Evolutionary conservation across 2,113 vertebrate genomes (phyloP).

Genomic region (Sminthopsis crassicaudata): DNA sequence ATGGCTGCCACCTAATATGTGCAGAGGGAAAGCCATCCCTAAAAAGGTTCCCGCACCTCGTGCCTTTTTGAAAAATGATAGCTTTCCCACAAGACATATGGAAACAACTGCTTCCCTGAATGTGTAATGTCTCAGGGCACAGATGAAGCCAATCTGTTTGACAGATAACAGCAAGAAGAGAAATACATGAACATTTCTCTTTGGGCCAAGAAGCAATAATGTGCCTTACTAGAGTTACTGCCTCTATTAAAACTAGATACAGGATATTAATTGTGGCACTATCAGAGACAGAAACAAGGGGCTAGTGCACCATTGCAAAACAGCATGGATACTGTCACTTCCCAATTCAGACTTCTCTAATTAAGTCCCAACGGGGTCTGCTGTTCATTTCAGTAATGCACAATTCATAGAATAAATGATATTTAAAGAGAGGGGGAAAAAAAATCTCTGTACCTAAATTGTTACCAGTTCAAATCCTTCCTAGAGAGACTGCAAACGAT

Average conservation of each 20-base stretch:
- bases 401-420: constrained; percentile 66
- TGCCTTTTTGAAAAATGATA: constrained; percentile 75
- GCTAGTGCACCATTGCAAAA: constrained; percentile 43
- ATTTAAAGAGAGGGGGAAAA: constrained; percentile 56
- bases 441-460: constrained; percentile 45
- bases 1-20: constrained; percentile 48
- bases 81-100: constrained; percentile 70
- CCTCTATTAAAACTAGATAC: constrained; percentile 76
- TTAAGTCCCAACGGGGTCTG: constrained; percentile 80
- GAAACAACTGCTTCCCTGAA: constrained; percentile 76
- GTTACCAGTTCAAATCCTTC: constrained; percentile 48
- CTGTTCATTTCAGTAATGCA: constrained; percentile 64
- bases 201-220: constrained; percentile 77
- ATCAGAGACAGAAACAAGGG: constrained; percentile 71
- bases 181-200: constrained; percentile 74
- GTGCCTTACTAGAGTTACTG: constrained; percentile 77
- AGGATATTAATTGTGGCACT: constrained; percentile 78
- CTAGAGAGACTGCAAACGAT: not conserved
- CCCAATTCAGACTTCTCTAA: constrained; percentile 77
- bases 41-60: constrained; percentile 63
- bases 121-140: constrained; percentile 72
- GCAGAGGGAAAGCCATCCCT: constrained; percentile 33
- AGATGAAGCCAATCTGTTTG: constrained; percentile 77
- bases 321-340: constrained; percentile 79
- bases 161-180: constrained; percentile 76